Conservation (phyloP, 2,113 vertebrate species). For the Austrofundulus limnaeus region DNA sequence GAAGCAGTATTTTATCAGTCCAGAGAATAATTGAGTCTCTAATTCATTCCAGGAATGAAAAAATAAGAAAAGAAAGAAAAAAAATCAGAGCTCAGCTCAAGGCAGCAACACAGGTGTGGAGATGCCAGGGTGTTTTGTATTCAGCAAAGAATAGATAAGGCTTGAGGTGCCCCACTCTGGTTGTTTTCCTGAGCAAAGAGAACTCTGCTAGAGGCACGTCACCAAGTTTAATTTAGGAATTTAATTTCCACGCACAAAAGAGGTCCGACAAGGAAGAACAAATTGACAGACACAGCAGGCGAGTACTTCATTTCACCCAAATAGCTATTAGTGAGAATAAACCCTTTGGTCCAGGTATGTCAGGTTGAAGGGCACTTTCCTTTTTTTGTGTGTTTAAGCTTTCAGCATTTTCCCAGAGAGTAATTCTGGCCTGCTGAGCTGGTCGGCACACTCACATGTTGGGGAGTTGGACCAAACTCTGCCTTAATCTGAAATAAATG, state of each 20-base stretch:
- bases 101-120: conserved; percentile 48
- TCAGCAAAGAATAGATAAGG: conserved; percentile 55
- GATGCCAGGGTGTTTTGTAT: conserved; percentile 57
- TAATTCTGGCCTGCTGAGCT: conserved; percentile 26
- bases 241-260: conserved; percentile 76
- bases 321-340: conserved; percentile 61
- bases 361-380: conserved; percentile 47
- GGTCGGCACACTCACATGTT: conserved; percentile 30
- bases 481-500: conserved; percentile 63
- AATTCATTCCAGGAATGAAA: conserved; percentile 30
- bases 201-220: conserved; percentile 58
- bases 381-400: conserved; percentile 28
- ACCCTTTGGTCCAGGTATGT: conserved; percentile 54
- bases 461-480: conserved; percentile 27
- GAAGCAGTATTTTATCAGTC: conserved; percentile 29
- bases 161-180: conserved; percentile 49
- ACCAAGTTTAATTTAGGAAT: conserved; percentile 76
- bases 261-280: conserved; percentile 74
- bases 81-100: conserved; percentile 35
- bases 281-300: conserved; percentile 63
- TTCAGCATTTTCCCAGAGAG: conserved; percentile 17
- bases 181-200: conserved; percentile 53
- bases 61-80: not conserved
- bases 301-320: conserved; percentile 61
- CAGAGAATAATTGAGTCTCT: conserved; percentile 32